Evolutionary conservation across 2,888 invertebrate species (phyloP).

Genomic region (Eristalis arbustorum): DNA sequence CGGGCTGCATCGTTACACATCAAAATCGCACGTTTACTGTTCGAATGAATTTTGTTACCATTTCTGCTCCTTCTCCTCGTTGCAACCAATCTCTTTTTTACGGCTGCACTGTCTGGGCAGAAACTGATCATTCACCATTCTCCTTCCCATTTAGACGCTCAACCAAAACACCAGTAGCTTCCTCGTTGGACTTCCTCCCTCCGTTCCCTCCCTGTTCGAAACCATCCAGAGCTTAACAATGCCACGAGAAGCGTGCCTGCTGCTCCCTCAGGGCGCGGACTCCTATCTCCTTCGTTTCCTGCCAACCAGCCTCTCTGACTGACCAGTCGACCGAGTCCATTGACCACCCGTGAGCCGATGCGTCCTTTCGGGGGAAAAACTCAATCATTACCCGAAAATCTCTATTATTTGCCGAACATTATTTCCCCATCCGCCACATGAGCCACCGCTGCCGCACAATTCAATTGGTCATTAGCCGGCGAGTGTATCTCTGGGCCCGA

Average conservation of each 20-base stretch:
- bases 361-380: neutral
- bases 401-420: constrained; percentile 47
- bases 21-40: too few species aligned
- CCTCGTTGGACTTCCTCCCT: neutral
- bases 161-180: too few species aligned
- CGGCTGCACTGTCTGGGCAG: too few species aligned
- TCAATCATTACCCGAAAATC: constrained; percentile 57
- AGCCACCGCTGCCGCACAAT: constrained; percentile 57
- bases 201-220: neutral
- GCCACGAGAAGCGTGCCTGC: neutral
- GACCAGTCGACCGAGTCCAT: neutral
- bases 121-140: too few species aligned
- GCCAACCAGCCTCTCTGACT: neutral
- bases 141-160: too few species aligned
- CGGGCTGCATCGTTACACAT: too few species aligned
- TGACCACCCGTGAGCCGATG: constrained; percentile 41
- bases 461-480: constrained; percentile 60
- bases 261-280: neutral
- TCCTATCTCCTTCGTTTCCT: neutral
- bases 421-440: constrained; percentile 42
- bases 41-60: too few species aligned
- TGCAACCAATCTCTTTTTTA: too few species aligned
- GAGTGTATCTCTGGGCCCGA: constrained; percentile 5
- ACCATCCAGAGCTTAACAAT: neutral
- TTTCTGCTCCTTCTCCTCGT: too few species aligned